These are phyloP conservation scores for Apotomis betuletana DNA, from an alignment of 2,888 invertebrate genomes.

Conservation along the genomic window DNA sequence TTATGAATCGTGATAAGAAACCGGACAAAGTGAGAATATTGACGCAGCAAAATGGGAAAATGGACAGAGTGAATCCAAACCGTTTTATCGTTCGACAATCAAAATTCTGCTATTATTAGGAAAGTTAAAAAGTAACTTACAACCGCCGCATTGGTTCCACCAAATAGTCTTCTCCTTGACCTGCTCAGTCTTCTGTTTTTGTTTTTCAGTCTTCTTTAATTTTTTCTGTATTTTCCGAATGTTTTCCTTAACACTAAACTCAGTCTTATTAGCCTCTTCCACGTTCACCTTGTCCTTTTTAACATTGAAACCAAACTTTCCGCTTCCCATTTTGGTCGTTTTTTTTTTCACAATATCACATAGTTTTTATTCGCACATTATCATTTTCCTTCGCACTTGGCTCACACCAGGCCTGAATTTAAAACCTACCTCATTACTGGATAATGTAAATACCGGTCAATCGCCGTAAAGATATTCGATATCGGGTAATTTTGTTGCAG, in stretches of 20 bases:
- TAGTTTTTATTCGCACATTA: slow-evolving; percentile 55
- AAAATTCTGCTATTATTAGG: not conserved
- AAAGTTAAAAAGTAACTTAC: slow-evolving; percentile 61
- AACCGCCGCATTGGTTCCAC: slow-evolving; percentile 80
- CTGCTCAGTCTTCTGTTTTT: slow-evolving; percentile 76
- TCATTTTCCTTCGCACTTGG: slow-evolving; percentile 57
- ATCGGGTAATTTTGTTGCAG: slow-evolving; percentile 72
- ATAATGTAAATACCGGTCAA: slow-evolving; percentile 62
- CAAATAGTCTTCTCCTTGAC: slow-evolving; percentile 77
- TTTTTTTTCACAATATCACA: slow-evolving; percentile 54
- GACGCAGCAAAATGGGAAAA: no score
- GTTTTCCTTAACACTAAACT: slow-evolving; percentile 80
- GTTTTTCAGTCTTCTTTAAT: slow-evolving; percentile 79
- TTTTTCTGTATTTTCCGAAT: slow-evolving; percentile 77
- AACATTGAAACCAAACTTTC: slow-evolving; percentile 71
- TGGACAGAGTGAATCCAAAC: no score
- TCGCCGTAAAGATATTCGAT: slow-evolving; percentile 75
- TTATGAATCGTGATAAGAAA: no score
- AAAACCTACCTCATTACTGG: slow-evolving; percentile 55
- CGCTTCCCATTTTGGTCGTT: slow-evolving; percentile 75
- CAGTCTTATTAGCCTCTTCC: slow-evolving; percentile 66
- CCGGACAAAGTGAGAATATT: no score
- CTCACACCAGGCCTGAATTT: slow-evolving; percentile 56
- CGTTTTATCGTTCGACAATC: no score
- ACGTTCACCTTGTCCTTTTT: slow-evolving; percentile 76